Base-by-base conservation (phyloP, 2,797 vertebrate species). In the Characodon lateralis region DNA sequence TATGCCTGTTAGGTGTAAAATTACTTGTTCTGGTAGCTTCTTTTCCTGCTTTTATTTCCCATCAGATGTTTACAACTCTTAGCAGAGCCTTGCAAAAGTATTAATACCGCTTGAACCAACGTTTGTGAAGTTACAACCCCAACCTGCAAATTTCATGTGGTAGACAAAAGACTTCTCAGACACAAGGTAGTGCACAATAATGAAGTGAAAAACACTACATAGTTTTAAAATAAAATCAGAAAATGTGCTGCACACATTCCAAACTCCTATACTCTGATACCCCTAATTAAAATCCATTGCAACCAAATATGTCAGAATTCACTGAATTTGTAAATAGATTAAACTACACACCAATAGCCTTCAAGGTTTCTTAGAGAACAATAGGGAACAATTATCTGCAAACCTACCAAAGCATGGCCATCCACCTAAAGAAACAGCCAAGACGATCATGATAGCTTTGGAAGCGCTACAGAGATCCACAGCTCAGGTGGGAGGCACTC, bases 1-100 rank as follows among this genome's bases (percentile, higher is more conserved):
- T 51, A 53, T 43, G 55, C 28, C 75, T 61, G 87, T 86, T 82
- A 79, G 48, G 76, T 73, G 70, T 74, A 77, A 83, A 83, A 85
- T 77, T 5, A 83, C 74, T 71, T 73, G 69, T 71, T 55, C 78
- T 83, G 72, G 83, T 77, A 41, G 78, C 58, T 53, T 74, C 51
- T 41, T 61, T 69, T 85, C 74, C 65, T 5, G 24, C 73, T 76
- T 80, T 75, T 39, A 0, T 63, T 63, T 63, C 59, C 14, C 16
- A 63, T 18, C 20, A 16, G 16, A 65, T 39, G 31, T 39, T 65
- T 39, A 65, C 14, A 39, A 65, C 18, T 39, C 39, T 22, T 41
- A 41, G 20, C 18, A 66, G 35, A 41, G 9, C 35, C 2, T 24
- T 56, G 24, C 7, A n/a, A 56, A 56, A 56, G 22, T 56, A 56